These are phyloP conservation scores for Rachycentron canadum DNA, from an alignment of 2,797 vertebrate species.

Conservation along the genomic window DNA sequence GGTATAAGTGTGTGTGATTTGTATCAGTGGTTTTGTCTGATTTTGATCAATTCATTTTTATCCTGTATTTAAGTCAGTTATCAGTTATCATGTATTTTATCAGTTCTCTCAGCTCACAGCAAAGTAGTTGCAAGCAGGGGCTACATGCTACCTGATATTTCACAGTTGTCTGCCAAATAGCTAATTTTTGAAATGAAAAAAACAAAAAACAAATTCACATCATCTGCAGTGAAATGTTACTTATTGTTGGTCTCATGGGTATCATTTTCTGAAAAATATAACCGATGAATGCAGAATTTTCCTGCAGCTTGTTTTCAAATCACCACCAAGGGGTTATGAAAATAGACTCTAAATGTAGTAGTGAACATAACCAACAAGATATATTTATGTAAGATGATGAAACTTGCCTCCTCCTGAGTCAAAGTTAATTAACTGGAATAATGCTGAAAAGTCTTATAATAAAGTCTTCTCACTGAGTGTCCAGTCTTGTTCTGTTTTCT, in stretches of 20 bases:
- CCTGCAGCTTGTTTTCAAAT: not conserved
- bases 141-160: not conserved
- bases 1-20: not conserved
- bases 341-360: not conserved
- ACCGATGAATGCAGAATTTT: not conserved
- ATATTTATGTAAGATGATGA: constrained; percentile 13
- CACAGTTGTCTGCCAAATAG: not conserved
- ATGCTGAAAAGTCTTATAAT: constrained; percentile 23
- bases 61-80: too few species aligned
- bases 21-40: not conserved
- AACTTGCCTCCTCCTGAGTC: constrained; percentile 15
- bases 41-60: not conserved
- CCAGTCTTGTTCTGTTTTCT: constrained; percentile 18
- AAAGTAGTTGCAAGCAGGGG: not conserved
- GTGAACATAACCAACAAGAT: not conserved
- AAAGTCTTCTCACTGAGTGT: constrained; percentile 26
- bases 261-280: not conserved
- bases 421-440: constrained; percentile 37
- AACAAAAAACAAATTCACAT: not conserved
- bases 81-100: too few species aligned
- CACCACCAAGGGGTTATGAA: not conserved
- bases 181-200: not conserved
- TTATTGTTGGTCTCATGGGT: not conserved
- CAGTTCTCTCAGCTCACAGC: not conserved
- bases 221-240: not conserved